Base-by-base conservation (phyloP, 2,888 invertebrate genomes). In the Villa cingulata region DNA sequence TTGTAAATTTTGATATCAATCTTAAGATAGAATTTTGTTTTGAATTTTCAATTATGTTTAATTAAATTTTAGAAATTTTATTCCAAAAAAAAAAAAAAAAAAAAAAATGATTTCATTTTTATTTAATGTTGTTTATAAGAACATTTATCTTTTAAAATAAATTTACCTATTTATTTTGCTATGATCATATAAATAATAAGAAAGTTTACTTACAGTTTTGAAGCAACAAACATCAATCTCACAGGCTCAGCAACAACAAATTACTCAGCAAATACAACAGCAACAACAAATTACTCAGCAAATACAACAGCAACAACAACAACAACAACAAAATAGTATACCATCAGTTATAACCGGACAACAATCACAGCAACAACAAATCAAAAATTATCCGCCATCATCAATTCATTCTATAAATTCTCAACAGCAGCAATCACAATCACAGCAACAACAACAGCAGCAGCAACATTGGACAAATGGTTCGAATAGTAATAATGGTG, bases 121-220 rank as follows among this genome's bases (percentile, higher is more conserved):
- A n/a, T n/a, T n/a, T n/a, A n/a, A n/a, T n/a, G n/a, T n/a, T n/a
- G n/a, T n/a, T n/a, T n/a, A n/a, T n/a, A n/a, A n/a, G n/a, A n/a
- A n/a, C n/a, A n/a, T n/a, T n/a, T n/a, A n/a, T n/a, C n/a, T n/a
- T n/a, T n/a, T n/a, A n/a, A n/a, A n/a, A n/a, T n/a, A n/a, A n/a
- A n/a, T n/a, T n/a, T n/a, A n/a, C n/a, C n/a, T n/a, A n/a, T 23
- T 23, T 23, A 23, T 23, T 23, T 23, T 23, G 4, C 7, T 23
- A 23, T 23, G 4, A 23, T 6, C 23, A 15, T 34, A 14, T 41
- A 42, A 51, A 42, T 48, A 51, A 53, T 47, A 41, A 41, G 49
- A 41, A 45, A 55, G 53, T 53, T 65, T 64, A 75, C 76, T 76
- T 77, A 71, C 74, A 83, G 83, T 83, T 77, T 76, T 83, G 72